Percentiles rank a stretch among this genome's conserved stretches.
phyloP scores from a whole-genome alignment of 2,888 invertebrate species.

The Idaea biselata region DNA sequence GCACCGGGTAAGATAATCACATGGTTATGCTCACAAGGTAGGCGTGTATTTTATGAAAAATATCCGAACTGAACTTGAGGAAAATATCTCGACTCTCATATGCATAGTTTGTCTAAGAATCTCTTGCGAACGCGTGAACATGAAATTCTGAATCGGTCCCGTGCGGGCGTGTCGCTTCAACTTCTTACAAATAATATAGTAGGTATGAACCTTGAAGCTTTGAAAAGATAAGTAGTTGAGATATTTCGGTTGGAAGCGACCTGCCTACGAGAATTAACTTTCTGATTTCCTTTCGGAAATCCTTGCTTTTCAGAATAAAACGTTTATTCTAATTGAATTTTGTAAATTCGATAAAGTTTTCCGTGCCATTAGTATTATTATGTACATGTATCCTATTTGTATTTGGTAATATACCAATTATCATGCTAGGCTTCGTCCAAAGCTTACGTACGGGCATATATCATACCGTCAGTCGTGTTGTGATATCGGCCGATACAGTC shows the following conservation, averaged over 20 bases:
- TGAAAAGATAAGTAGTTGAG: conserved; percentile 1
- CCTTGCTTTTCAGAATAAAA: not conserved
- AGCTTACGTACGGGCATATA: too few relatives aligned
- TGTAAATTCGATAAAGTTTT: not conserved
- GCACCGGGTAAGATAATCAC: conserved; percentile 41
- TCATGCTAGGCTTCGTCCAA: too few relatives aligned
- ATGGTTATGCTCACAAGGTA: conserved; percentile 46
- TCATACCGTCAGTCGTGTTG: too few relatives aligned
- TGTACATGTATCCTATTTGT: too few relatives aligned
- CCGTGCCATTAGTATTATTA: not conserved
- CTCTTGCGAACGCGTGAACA: conserved; percentile 49
- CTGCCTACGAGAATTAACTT: not conserved
- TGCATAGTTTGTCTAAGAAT: conserved; percentile 63
- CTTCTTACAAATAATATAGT: conserved; percentile 11
- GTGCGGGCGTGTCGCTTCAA: conserved; percentile 31
- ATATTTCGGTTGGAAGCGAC: conserved; percentile 1
- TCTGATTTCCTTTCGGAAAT: not conserved
- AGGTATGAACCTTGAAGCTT: not conserved
- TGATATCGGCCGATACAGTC: too few relatives aligned
- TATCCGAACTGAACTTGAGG: conserved; percentile 36
- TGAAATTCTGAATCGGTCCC: conserved; percentile 55
- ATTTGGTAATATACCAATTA: too few relatives aligned
- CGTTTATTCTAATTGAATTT: not conserved
- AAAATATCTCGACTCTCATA: conserved; percentile 46
- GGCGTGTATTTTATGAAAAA: conserved; percentile 34